These are phyloP conservation scores for Paradisaea rubra DNA, from an alignment of 2,113 vertebrate genomes.

Conservation along the genomic window DNA sequence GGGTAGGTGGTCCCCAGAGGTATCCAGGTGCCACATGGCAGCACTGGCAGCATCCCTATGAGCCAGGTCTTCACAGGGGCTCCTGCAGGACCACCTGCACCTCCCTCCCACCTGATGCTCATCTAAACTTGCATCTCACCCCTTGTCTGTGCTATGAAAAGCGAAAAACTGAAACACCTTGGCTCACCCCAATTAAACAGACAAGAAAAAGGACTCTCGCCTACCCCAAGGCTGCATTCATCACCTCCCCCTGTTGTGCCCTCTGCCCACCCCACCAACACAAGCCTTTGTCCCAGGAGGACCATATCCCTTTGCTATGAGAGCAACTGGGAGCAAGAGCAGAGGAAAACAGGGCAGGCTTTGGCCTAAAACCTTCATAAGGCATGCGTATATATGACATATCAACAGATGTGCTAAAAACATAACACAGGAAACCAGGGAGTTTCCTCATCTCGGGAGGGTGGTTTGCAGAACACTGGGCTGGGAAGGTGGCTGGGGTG, in stretches of 20 bases:
- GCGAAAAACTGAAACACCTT: background rate
- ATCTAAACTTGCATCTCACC: background rate
- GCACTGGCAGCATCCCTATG: background rate
- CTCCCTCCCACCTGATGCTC: background rate
- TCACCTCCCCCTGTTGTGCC: background rate
- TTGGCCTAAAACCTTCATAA: background rate
- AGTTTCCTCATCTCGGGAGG: background rate
- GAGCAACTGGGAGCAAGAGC: background rate
- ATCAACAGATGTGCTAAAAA: background rate
- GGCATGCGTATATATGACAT: background rate
- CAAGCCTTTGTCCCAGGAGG: background rate
- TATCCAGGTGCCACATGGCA: background rate
- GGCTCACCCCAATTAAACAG: background rate
- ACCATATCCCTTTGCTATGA: background rate
- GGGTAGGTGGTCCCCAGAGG: background rate
- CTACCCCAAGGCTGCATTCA: background rate
- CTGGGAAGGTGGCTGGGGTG: background rate
- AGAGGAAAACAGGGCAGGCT: background rate
- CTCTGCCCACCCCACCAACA: background rate
- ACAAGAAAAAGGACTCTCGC: fast-evolving
- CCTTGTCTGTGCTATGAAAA: background rate
- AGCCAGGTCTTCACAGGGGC: fast-evolving
- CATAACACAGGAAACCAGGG: background rate
- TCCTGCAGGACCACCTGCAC: background rate
- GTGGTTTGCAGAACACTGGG: background rate